Evolutionary conservation across 2,888 invertebrate genomes (phyloP), one percentile per base, ranked within the genome.

Genomic region (Dicyrtomina minuta): DNA sequence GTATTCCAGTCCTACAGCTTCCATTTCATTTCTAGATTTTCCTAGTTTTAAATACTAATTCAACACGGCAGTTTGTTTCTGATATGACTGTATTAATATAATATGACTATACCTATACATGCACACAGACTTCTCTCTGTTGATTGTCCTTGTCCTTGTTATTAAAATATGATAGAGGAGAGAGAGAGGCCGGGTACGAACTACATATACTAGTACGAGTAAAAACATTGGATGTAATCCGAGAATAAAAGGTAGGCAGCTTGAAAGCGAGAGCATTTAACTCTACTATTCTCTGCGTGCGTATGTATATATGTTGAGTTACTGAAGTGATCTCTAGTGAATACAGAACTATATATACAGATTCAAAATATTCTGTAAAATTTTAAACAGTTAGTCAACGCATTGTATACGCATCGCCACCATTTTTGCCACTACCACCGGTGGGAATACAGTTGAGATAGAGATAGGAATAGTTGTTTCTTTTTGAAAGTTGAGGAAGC

Each of bases 211-310:
- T 33, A 8, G 8, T 33, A 33, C 4, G 33, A 33, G 33, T 33
- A 33, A 33, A 39, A 58, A 58, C 15, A 12, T 49, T 12, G 49
- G 27, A 44, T 62, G 62, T 49, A 62, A 62, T 62, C 62, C 26
- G 49, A 62, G 62, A 27, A 62, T 49, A 44, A 60, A 60, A 39
- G 60, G 60, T 39, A 46, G 46, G 8, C 3, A 33, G 33, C 8
- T 8, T 33, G 33, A 33, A 33, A 33, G 33, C 33, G 33, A 20
- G 51, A 62, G 62, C 44, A 62, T 62, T 62, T 62, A 62, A 62
- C 44, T 62, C 49, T 10, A 2, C 20, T n/a, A 8, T 33, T 33
- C 4, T 5, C 33, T 33, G 33, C 8, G 33, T 33, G 8, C 33
- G 8, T 33, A 33, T 8, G 8, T 46, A 20, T 46, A 12, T 3